Evolutionary conservation across 2,113 vertebrate genomes (phyloP).

Genomic region (Dunckerocampus dactyliophorus): DNA sequence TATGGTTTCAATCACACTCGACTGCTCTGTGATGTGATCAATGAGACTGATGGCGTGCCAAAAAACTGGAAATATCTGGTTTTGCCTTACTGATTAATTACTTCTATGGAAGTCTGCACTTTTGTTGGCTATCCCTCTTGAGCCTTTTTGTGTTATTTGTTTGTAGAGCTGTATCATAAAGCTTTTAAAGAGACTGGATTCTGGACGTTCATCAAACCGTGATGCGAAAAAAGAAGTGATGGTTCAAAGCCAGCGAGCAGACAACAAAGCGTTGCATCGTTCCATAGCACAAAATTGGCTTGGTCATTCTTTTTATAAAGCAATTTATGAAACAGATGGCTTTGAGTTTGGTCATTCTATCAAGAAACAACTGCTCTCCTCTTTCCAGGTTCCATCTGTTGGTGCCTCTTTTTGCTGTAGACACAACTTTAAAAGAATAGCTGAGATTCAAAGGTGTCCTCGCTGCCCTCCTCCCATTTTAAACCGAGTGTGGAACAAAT

Average conservation of each 20-base stretch:
- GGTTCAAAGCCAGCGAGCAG: constrained; percentile 23
- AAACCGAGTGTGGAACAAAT: constrained; percentile 27
- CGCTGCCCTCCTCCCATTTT: constrained; percentile 25
- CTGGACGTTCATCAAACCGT: constrained; percentile 23
- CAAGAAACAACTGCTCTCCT: constrained; percentile 29
- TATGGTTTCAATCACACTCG: constrained; percentile 25
- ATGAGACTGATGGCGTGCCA: constrained; percentile 35
- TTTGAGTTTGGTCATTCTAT: constrained; percentile 48
- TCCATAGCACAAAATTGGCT: constrained; percentile 27
- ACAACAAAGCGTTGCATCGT: constrained; percentile 19
- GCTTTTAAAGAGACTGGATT: constrained; percentile 11
- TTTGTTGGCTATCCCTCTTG: neutral
- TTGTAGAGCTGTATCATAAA: constrained; percentile 6
- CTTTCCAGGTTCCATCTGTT: constrained; percentile 38
- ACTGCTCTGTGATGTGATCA: constrained; percentile 39
- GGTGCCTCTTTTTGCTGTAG: constrained; percentile 37
- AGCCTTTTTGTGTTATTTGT: constrained; percentile 10
- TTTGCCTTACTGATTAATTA: constrained; percentile 35
- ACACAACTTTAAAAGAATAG: constrained; percentile 44
- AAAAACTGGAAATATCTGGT: constrained; percentile 10
- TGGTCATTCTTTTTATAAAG: constrained; percentile 33
- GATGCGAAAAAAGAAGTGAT: neutral
- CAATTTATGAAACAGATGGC: constrained; percentile 52
- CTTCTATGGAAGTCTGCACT: neutral
- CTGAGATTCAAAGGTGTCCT: constrained; percentile 55